These are phyloP conservation scores for Arctocebus calabarensis DNA, from an alignment of 2,797 vertebrate species.

Conservation along the genomic window DNA sequence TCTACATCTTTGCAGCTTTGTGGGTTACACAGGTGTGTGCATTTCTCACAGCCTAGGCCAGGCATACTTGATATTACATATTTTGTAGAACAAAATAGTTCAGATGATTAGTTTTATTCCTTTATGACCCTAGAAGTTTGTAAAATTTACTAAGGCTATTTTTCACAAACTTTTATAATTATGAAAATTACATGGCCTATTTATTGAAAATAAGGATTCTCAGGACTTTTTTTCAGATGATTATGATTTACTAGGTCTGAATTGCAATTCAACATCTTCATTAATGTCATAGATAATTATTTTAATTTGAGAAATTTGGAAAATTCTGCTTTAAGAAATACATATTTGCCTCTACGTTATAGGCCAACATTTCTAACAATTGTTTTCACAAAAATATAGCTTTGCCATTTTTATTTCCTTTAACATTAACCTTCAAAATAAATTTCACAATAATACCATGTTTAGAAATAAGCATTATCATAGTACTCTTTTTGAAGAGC, in stretches of 20 bases:
- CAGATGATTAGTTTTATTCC: background rate
- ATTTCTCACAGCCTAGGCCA: conserved; percentile 1
- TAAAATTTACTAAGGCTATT: background rate
- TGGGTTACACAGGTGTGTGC: background rate
- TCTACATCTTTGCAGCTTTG: background rate
- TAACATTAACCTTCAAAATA: background rate
- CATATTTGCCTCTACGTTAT: background rate
- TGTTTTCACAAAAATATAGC: background rate
- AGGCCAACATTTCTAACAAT: background rate
- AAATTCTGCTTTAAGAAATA: background rate
- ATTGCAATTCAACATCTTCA: background rate
- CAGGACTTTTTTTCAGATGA: background rate
- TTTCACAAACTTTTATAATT: background rate
- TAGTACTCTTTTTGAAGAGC: background rate
- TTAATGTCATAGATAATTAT: background rate
- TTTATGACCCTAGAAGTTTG: background rate
- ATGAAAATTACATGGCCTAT: background rate
- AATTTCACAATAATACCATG: background rate
- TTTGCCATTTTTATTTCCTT: background rate
- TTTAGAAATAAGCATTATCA: background rate
- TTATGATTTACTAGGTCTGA: background rate
- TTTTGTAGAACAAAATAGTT: background rate
- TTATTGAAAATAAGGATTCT: background rate
- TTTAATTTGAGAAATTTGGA: background rate
- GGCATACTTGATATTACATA: background rate